Percentiles rank a stretch among this genome's conserved stretches.
Conservation (phyloP, 1,140 invertebrate species). For the Zophobas atratus region DNA sequence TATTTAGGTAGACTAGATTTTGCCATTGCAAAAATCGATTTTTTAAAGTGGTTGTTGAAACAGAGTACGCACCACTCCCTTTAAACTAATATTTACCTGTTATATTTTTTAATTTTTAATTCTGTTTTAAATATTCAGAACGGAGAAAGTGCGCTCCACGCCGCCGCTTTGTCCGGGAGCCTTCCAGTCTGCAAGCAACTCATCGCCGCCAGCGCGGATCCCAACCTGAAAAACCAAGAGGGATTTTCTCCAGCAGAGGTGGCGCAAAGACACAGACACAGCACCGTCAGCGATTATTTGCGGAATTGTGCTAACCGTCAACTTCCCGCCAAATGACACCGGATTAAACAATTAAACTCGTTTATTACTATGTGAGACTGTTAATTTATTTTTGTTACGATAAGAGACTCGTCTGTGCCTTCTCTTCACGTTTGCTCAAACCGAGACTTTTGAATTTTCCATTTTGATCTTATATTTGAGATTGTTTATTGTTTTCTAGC, state of each 20-base stretch:
- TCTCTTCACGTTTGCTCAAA: conserved; percentile 8
- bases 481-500: neutral
- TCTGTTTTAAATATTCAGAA: conserved; percentile 74
- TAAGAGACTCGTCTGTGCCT: conserved; percentile 3
- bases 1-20: too few species aligned
- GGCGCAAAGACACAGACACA: conserved; percentile 73
- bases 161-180: conserved; percentile 90
- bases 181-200: conserved; percentile 85
- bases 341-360: conserved; percentile 5
- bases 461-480: neutral
- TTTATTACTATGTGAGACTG: conserved; percentile 8
- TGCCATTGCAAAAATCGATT: too few species aligned
- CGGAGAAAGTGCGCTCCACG: conserved; percentile 91
- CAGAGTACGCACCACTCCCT: too few species aligned
- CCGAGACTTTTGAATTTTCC: neutral
- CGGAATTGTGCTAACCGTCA: conserved; percentile 57
- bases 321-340: conserved; percentile 10
- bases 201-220: conserved; percentile 80
- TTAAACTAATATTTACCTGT: too few species aligned
- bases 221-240: conserved; percentile 78
- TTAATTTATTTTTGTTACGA: conserved; percentile 12
- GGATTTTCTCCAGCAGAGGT: conserved; percentile 78
- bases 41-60: too few species aligned
- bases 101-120: too few species aligned
- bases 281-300: conserved; percentile 75